phyloP scores from a whole-genome alignment of 92 coral and sea anemone species.

The Porites evermanni region DNA sequence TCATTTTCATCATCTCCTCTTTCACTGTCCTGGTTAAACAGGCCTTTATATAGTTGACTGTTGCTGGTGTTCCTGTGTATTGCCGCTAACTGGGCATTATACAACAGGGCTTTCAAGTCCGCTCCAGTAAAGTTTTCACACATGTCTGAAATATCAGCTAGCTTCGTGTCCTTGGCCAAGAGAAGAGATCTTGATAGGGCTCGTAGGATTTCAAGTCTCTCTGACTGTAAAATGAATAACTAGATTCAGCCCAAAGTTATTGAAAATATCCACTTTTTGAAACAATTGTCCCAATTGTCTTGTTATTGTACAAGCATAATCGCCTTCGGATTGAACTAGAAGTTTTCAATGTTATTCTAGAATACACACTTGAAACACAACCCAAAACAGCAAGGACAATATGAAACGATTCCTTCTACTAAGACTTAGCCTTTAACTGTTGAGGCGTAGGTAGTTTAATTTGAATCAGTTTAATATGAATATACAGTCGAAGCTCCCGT shows the following conservation, averaged over 20 bases:
- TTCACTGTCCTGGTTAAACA: constrained; percentile 28
- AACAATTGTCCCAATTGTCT: too few relatives aligned
- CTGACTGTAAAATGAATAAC: constrained; percentile 52
- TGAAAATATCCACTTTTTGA: too few relatives aligned
- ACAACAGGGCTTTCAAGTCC: constrained; percentile 90
- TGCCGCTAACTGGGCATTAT: constrained; percentile 90
- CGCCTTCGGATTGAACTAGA: too few relatives aligned
- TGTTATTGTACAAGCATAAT: too few relatives aligned
- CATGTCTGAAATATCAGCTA: constrained; percentile 66
- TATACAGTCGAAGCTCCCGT: too few relatives aligned
- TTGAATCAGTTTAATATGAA: too few relatives aligned
- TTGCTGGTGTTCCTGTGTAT: constrained; percentile 84
- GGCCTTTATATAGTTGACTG: constrained; percentile 65
- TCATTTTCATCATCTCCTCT: background rate
- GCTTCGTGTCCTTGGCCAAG: constrained; percentile 66
- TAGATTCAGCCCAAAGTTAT: background rate
- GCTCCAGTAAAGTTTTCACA: constrained; percentile 94
- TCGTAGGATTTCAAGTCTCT: constrained; percentile 81
- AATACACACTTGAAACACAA: too few relatives aligned
- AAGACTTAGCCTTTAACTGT: too few relatives aligned
- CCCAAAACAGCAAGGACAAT: too few relatives aligned
- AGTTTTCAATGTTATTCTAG: too few relatives aligned
- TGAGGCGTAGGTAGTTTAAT: too few relatives aligned
- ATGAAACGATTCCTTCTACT: too few relatives aligned
- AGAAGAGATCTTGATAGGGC: constrained; percentile 81